Evolutionary conservation across 2,797 vertebrate genomes (phyloP).

Genomic region (Cyclopterus lumpus): DNA sequence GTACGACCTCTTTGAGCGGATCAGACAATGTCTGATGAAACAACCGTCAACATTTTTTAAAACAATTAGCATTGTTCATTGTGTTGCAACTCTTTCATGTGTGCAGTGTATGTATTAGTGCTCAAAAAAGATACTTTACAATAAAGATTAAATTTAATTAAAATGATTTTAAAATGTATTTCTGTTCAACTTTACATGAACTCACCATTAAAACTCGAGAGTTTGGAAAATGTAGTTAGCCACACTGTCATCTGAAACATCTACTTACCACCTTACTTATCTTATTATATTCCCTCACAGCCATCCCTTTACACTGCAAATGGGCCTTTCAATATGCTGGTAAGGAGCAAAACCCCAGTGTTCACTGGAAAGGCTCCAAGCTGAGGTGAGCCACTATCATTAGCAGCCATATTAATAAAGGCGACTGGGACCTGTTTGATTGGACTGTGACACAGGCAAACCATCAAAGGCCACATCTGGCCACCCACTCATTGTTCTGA

Average conservation of each 20-base stretch:
- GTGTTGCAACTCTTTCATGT: not conserved
- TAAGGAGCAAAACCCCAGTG: slow-evolving; percentile 24
- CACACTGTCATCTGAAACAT: slow-evolving; percentile 17
- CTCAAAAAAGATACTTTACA: not conserved
- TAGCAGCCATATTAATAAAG: slow-evolving; percentile 57
- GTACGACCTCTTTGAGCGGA: slow-evolving; percentile 18
- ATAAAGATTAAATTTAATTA: not conserved
- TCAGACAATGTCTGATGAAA: slow-evolving; percentile 21
- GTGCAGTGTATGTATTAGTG: not conserved
- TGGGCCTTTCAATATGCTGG: slow-evolving; percentile 53
- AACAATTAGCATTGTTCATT: not conserved
- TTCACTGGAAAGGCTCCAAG: slow-evolving; percentile 56
- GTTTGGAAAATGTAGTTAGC: slow-evolving; percentile 31
- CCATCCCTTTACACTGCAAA: slow-evolving; percentile 40
- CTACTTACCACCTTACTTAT: slow-evolving; percentile 44
- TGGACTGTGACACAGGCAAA: slow-evolving; percentile 58
- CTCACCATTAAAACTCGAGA: slow-evolving; percentile 17
- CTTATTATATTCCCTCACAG: slow-evolving; percentile 43
- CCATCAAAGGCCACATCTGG: slow-evolving; percentile 74
- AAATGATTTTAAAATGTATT: not conserved
- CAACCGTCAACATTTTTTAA: not conserved
- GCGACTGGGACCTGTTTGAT: slow-evolving; percentile 63
- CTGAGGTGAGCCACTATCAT: slow-evolving; percentile 60
- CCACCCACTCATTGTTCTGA: slow-evolving; percentile 70
- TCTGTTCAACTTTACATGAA: slow-evolving; percentile 28